Evolutionary conservation across 2,888 invertebrate species (phyloP).

Genomic region (Coremacera marginata): DNA sequence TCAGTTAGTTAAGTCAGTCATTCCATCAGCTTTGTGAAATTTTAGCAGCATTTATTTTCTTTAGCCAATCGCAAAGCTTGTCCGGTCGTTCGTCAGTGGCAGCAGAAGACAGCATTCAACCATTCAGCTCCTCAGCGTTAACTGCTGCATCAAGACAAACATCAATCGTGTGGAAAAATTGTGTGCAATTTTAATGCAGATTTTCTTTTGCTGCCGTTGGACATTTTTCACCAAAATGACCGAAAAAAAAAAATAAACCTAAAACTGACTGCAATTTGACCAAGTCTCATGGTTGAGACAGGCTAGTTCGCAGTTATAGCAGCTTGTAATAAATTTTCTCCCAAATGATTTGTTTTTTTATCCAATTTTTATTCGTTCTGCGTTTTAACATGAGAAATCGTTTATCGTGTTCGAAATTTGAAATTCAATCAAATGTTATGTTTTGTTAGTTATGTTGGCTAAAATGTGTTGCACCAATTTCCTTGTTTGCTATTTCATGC

Average conservation of each 20-base stretch:
- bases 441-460: neutral
- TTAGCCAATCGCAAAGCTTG: neutral
- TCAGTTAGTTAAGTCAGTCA: slow-evolving; percentile 21
- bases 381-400: slow-evolving; percentile 19
- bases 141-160: slow-evolving; percentile 17
- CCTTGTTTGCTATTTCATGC: neutral
- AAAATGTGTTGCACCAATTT: neutral
- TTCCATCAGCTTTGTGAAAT: slow-evolving; percentile 19
- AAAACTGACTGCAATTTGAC: neutral
- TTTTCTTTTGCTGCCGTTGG: slow-evolving; percentile 1
- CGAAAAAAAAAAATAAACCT: neutral
- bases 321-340: slow-evolving; percentile 24
- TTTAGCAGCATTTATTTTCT: slow-evolving; percentile 23
- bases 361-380: neutral
- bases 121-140: neutral
- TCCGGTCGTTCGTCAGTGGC: neutral
- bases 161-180: slow-evolving; percentile 20
- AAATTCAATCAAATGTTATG: slow-evolving; percentile 13
- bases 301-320: neutral
- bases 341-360: slow-evolving; percentile 12
- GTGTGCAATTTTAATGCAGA: slow-evolving; percentile 24
- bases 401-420: slow-evolving; percentile 15
- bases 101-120: neutral
- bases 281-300: neutral
- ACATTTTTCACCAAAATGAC: neutral